Conservation (phyloP, 2,113 vertebrate genomes). For the Cranoglanis bouderius region DNA sequence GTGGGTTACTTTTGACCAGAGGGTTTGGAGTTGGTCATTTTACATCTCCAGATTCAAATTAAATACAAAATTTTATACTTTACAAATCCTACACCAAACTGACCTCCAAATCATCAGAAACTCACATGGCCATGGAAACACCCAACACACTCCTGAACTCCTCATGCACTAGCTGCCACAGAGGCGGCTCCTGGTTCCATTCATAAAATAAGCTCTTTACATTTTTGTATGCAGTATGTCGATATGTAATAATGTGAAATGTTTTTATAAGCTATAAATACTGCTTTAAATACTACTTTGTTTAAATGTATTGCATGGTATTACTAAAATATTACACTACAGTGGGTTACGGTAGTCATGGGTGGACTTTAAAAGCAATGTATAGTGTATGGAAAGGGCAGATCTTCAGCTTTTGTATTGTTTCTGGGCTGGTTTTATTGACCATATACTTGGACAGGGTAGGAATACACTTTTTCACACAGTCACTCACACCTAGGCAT, state of each 20-base stretch:
- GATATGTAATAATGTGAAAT: background rate
- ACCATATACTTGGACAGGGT: background rate
- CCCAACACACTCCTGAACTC: background rate
- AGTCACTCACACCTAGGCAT: background rate
- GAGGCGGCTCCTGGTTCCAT: background rate
- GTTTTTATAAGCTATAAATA: constrained; percentile 21
- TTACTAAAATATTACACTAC: background rate
- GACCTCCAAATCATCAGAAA: background rate
- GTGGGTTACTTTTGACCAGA: background rate
- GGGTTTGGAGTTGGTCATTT: background rate
- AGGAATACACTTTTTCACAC: background rate
- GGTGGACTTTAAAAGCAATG: background rate
- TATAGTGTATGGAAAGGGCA: background rate
- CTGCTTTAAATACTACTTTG: background rate
- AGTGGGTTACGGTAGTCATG: background rate
- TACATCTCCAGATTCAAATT: background rate
- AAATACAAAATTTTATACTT: background rate
- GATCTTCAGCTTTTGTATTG: background rate
- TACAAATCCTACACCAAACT: background rate
- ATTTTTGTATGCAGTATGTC: background rate
- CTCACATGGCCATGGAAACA: background rate
- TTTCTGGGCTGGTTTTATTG: background rate
- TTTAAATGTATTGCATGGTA: background rate
- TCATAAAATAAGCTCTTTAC: background rate
- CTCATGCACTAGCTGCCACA: background rate